A percentile compares a stretch with the other conserved stretches of the same genome.
These are phyloP conservation scores for Xestobium rufovillosum DNA, from an alignment of 2,888 invertebrate genomes.

Conservation along the genomic window DNA sequence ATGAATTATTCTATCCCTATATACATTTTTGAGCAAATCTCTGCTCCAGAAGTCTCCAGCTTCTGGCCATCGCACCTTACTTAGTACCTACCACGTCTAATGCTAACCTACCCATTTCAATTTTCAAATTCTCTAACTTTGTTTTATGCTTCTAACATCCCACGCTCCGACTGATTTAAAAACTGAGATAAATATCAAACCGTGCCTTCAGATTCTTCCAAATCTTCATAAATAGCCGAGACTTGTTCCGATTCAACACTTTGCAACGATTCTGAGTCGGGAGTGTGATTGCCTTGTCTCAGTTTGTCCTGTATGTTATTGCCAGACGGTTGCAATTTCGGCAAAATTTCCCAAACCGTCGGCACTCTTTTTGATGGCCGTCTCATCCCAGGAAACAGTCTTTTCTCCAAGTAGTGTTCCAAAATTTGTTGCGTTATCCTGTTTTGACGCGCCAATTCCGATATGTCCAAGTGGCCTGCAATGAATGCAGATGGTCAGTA, in stretches of 20 bases:
- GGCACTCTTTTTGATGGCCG: slow-evolving; percentile 46
- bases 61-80: too few relatives aligned
- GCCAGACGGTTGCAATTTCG: slow-evolving; percentile 36
- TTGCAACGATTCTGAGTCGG: slow-evolving; percentile 49
- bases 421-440: slow-evolving; percentile 70
- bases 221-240: slow-evolving; percentile 45
- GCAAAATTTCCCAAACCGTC: slow-evolving; percentile 59
- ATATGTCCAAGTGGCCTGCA: slow-evolving; percentile 41
- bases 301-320: slow-evolving; percentile 35
- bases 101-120: too few relatives aligned
- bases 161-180: too few relatives aligned
- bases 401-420: slow-evolving; percentile 64
- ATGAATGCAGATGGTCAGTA: too few relatives aligned
- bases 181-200: too few relatives aligned
- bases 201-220: too few relatives aligned
- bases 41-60: too few relatives aligned
- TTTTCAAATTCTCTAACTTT: too few relatives aligned
- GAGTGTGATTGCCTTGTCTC: slow-evolving; percentile 24
- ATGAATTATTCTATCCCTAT: too few relatives aligned
- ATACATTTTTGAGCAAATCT: too few relatives aligned
- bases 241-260: slow-evolving; percentile 67
- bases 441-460: slow-evolving; percentile 66
- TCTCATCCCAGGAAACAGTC: slow-evolving; percentile 52
- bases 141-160: too few relatives aligned
- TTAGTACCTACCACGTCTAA: too few relatives aligned